Evolutionary conservation across 2,888 invertebrate species (phyloP), one percentile per base, ranked within the genome.

Genomic region (Pteria penguin): DNA sequence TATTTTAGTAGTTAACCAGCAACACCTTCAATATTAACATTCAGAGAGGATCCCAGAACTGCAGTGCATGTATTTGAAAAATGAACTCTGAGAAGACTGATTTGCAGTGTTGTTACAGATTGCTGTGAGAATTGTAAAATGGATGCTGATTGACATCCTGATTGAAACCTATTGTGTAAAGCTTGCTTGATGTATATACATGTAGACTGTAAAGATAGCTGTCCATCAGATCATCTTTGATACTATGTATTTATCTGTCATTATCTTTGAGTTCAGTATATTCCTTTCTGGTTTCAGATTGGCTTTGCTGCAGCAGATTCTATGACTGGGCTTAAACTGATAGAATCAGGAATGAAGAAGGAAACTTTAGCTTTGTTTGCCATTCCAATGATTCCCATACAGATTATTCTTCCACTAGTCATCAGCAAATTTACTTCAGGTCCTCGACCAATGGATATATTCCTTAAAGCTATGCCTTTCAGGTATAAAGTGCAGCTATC

Each of bases 221-320:
- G n/a, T n/a, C n/a, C n/a, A 31, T 62, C 24, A 26, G 11, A 14
- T 4, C 29, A 8, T 27, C 18, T 22, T 22, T 57, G 4, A 57
- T 26, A 18, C 24, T 26, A 57, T 18, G 27, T 57, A n/a, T 4
- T 57, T 55, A 55, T 11, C 24, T 26, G 29, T 4, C 26, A 27
- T 52, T 22, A 11, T 4, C 24, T 62, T 24, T 14, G 18, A 22
- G 32, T 32, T 31, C n/a, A 27, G 18, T 24, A 24, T 45, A 26
- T 2, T 26, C 32, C 11, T 14, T 24, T 14, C 4, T 8, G 18
- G 65, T 67, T 76, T 58, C 79, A 97, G 97, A 94, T 98, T 83
- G 97, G 97, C 2, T 99, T 99, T 93, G 96, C 98, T 54, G 98
- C 98, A 0, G 96, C 97, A 78, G 99, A 99, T 93, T 96, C 97